These are phyloP conservation scores for Deilephila elpenor DNA, from an alignment of 2,888 invertebrate genomes.

Conservation along the genomic window DNA sequence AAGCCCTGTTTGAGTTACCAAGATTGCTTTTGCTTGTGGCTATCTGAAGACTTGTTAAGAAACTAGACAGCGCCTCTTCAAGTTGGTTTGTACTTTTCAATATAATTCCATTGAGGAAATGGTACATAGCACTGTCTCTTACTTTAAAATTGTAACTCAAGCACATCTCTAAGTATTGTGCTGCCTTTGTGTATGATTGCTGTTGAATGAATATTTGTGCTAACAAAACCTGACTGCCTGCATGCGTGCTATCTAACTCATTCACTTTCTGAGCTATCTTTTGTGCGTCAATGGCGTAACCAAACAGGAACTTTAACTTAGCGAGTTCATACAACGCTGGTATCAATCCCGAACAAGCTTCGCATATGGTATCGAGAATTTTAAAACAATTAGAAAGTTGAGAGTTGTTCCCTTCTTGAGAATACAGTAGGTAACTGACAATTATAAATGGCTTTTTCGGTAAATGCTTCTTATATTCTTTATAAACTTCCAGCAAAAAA, in stretches of 20 bases:
- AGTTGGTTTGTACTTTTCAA: slow-evolving; percentile 89
- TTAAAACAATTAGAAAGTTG: slow-evolving; percentile 84
- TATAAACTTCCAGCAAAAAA: slow-evolving; percentile 91
- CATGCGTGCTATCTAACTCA: slow-evolving; percentile 91
- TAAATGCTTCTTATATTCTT: slow-evolving; percentile 90
- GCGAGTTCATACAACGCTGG: slow-evolving; percentile 88
- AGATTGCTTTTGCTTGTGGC: slow-evolving; percentile 71
- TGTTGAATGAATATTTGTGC: slow-evolving; percentile 93
- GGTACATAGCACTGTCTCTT: slow-evolving; percentile 95
- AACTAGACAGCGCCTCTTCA: slow-evolving; percentile 89
- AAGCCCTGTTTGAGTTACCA: slow-evolving; percentile 59
- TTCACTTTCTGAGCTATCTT: slow-evolving; percentile 89
- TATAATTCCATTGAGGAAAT: slow-evolving; percentile 93
- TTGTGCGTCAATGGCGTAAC: slow-evolving; percentile 90
- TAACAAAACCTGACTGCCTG: slow-evolving; percentile 93
- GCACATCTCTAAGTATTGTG: slow-evolving; percentile 94
- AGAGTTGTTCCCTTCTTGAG: slow-evolving; percentile 76
- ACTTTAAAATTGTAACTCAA: slow-evolving; percentile 97
- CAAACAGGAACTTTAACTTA: slow-evolving; percentile 91
- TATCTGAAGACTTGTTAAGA: slow-evolving; percentile 90
- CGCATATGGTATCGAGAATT: slow-evolving; percentile 89
- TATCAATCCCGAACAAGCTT: slow-evolving; percentile 92
- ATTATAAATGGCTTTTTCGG: slow-evolving; percentile 86
- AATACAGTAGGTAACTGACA: slow-evolving; percentile 71
- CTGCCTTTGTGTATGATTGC: slow-evolving; percentile 89